Evolutionary conservation across 2,888 invertebrate genomes (phyloP), one percentile per base, ranked within the genome.

Genomic region (Heteromyza rotundicornis): DNA sequence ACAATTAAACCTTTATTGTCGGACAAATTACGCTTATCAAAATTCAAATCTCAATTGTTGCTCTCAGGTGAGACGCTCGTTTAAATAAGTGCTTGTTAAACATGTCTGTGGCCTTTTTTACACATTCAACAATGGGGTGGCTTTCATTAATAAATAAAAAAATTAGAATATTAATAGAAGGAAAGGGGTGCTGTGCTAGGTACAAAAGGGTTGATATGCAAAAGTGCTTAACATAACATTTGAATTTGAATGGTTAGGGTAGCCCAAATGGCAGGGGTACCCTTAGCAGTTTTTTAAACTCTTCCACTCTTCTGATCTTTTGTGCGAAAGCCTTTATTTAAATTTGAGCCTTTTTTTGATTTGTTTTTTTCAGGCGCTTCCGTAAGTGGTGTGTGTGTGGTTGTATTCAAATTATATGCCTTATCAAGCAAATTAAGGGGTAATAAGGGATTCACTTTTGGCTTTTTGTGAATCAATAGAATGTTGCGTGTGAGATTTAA

Each of bases 1-100:
- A 66, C 64, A 66, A 54, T 58, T 67, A 64, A 74, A 76, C 74
- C 74, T 74, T 74, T 70, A 77, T 76, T 76, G 76, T 68, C 64
- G 70, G 69, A 77, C 64, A 73, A 77, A 73, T 71, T 76, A 76
- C 8, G 47, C 47, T 20, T 47, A 47, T 47, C 47, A 19, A 47
- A 47, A 47, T 20, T 5, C 47, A 20, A 47, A 17, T 47, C 47
- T 3, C 17, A 20, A 47, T 47, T 47, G 47, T 19, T 47, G 17
- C 20, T 47, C 19, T 20, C 40, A 40, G 40, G 14, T 20, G 20
- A 17, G 17, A n/a, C 47, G 5, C 7, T 20, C 47, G 19, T 19
- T 14, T 47, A 7, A 40, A n/a, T n/a, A n/a, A n/a, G n/a, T n/a
- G n/a, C n/a, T n/a, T n/a, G n/a, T n/a, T n/a, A n/a, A n/a, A n/a